phyloP scores from a whole-genome alignment of 2,113 vertebrate genomes.

The Hirundichthys speculiger region DNA sequence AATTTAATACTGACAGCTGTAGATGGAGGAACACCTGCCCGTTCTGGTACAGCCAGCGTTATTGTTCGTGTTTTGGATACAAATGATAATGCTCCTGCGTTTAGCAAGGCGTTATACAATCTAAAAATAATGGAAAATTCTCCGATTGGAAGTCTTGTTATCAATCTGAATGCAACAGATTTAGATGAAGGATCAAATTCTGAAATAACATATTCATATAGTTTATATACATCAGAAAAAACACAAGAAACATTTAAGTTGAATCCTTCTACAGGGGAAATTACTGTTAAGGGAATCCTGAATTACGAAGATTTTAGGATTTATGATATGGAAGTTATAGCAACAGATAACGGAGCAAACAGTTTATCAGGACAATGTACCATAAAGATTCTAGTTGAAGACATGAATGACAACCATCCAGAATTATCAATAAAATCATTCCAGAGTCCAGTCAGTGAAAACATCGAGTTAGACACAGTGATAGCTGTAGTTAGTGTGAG shows the following conservation, averaged over 20 bases:
- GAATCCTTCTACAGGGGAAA: conserved; percentile 76
- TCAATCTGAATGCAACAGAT: conserved; percentile 21
- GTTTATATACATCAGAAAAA: conserved; percentile 24
- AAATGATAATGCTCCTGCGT: conserved; percentile 76
- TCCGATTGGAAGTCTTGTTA: conserved; percentile 23
- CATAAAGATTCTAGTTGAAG: conserved; percentile 70
- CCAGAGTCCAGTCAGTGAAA: conserved; percentile 72
- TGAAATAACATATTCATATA: conserved; percentile 10
- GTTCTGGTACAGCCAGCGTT: conserved; percentile 69
- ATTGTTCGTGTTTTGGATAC: conserved; percentile 69
- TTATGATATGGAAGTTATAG: conserved; percentile 72
- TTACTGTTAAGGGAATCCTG: conserved; percentile 72
- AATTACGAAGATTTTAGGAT: conserved; percentile 79
- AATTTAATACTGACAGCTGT: conserved; percentile 74
- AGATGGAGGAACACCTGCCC: conserved; percentile 74
- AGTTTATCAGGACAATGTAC: conserved; percentile 71
- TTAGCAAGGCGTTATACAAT: neutral
- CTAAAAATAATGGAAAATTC: conserved; percentile 18
- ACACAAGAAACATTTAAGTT: conserved; percentile 72
- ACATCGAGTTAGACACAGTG: conserved; percentile 46
- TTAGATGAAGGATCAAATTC: conserved; percentile 20
- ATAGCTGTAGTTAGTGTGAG: conserved; percentile 75
- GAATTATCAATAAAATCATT: conserved; percentile 75
- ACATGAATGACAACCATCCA: conserved; percentile 81
- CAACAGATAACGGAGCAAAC: conserved; percentile 63